Evolutionary conservation across 2,797 vertebrate species (phyloP).

Genomic region (Diplodus puntazzo): DNA sequence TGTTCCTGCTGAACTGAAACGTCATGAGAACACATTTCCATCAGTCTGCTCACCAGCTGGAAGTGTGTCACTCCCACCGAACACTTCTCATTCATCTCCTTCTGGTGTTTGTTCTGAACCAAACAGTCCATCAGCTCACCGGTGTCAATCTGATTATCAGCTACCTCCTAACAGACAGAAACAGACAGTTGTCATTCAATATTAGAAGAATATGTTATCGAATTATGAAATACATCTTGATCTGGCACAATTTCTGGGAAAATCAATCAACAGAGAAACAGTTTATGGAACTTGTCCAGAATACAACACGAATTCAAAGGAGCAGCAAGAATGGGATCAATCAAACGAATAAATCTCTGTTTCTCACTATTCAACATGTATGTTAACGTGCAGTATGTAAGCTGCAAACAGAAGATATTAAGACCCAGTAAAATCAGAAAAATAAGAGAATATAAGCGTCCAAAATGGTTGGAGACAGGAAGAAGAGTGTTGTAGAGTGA

Average conservation of each 20-base stretch:
- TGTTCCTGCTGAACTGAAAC: no score
- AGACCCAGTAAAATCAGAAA: neutral
- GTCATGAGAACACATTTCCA: no score
- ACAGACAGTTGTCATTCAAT: neutral
- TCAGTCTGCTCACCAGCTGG: constrained; percentile 90
- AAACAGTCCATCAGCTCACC: constrained; percentile 98
- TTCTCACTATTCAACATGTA: neutral
- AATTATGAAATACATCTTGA: no score
- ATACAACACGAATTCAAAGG: neutral
- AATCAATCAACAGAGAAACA: neutral
- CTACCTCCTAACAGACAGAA: constrained; percentile 87
- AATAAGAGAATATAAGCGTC: neutral
- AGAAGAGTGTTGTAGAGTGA: no score
- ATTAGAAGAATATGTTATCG: neutral
- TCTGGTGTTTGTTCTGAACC: constrained; percentile 97
- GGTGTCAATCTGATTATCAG: constrained; percentile 96
- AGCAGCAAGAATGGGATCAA: no score
- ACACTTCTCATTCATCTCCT: constrained; percentile 98
- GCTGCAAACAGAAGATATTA: neutral
- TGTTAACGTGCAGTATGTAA: neutral
- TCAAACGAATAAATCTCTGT: neutral
- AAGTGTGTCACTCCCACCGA: constrained; percentile 95
- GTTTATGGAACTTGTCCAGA: neutral
- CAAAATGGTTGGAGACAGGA: neutral
- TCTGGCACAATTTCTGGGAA: neutral